These are phyloP conservation scores for Nesospiza acunhae DNA, from an alignment of 2,113 vertebrate genomes.

Conservation along the genomic window DNA sequence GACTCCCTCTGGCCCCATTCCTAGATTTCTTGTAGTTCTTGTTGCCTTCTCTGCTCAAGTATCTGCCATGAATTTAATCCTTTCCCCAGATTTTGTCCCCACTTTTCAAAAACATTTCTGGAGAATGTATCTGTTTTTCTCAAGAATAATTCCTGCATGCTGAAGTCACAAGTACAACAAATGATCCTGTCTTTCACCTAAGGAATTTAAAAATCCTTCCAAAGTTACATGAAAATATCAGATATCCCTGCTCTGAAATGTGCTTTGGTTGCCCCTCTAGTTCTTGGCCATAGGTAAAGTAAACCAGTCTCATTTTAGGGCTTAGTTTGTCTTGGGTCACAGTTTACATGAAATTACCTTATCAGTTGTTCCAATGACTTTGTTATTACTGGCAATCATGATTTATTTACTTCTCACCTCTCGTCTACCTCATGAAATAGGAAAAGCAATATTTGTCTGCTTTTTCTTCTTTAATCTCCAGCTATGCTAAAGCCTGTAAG, in stretches of 20 bases:
- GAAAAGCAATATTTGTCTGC: not conserved
- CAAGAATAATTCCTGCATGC: slow-evolving; percentile 16
- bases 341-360: not conserved
- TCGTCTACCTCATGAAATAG: not conserved
- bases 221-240: not conserved
- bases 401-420: not conserved
- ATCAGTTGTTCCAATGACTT: not conserved
- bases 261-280: not conserved
- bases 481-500: not conserved
- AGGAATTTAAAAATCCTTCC: slow-evolving; percentile 25
- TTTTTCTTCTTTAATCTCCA: not conserved
- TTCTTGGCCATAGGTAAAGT: slow-evolving; percentile 2
- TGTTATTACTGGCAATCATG: not conserved
- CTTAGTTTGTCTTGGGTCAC: not conserved
- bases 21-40: not conserved
- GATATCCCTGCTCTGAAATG: not conserved
- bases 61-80: not conserved
- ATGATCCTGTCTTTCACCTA: not conserved
- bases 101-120: slow-evolving; percentile 18
- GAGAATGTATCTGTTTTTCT: not conserved
- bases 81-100: slow-evolving; percentile 11
- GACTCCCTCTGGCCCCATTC: not conserved
- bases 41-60: not conserved
- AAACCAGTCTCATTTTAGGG: slow-evolving; percentile 18
- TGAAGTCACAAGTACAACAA: slow-evolving; percentile 31